Evolutionary conservation across 2,888 invertebrate species (phyloP), one percentile per base, ranked within the genome.

Genomic region (Steromphala cineraria): DNA sequence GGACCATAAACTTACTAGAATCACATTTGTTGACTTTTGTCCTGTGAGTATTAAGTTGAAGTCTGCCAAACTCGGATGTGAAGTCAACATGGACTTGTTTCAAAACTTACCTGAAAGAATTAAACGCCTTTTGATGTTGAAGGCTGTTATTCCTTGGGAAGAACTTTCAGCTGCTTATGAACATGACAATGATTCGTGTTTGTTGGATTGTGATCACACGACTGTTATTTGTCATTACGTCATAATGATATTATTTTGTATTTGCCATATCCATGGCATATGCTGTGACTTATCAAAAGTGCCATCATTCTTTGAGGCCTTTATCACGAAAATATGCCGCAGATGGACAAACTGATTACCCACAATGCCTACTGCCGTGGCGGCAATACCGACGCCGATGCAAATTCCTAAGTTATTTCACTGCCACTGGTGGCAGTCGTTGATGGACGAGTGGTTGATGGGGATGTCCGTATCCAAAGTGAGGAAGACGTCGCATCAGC

Each of bases 391-490:
- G 21, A 46, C 17, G 71, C 71, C 36, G 71, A 74, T 46, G 40
- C 71, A 74, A 74, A 19, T 36, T 74, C 71, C 46, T 46, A 46
- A 74, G 71, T 74, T 62, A 62, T 62, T 62, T 28, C 21, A 62
- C 28, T 62, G 62, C 62, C 28, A 28, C 62, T 13, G 28, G 62
- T 28, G 62, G 62, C 24, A 24, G 62, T 28, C 28, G 21, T 62
- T 62, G 62, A 56, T 56, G n/a, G 62, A 75, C 75, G 53, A 53
- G 75, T 75, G 75, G 75, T 52, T 52, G 75, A 52, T 53, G 46
- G 19, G 7, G 7, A 52, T 52, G 52, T 10, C 24, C 8, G 40
- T 19, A 17, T 52, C 40, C 75, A 21, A 21, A 19, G 24, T 52
- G 21, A 13, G 8, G 53, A 52, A 19, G 75, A 46, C 67, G 24